Evolutionary conservation across 2,888 invertebrate genomes (phyloP), one percentile per base, ranked within the genome.

Genomic region (Drosophila fungiperda): DNA sequence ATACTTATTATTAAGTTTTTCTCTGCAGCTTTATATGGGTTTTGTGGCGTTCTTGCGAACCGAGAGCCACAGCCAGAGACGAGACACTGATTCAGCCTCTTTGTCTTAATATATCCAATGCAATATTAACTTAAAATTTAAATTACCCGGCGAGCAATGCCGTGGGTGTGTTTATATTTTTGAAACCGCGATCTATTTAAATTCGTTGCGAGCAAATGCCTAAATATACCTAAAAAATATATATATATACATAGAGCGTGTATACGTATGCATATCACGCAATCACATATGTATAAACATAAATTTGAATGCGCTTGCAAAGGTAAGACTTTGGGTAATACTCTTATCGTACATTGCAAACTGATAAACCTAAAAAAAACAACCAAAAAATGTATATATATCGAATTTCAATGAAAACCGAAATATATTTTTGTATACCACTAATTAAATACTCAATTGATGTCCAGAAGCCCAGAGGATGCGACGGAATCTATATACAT

Each of bases 121-220:
- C 67, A 67, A 58, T 70, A 63, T 81, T 65, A 68, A 80, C 59
- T 65, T 83, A 64, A 79, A 76, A 87, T 82, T 89, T 84, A 81
- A 89, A 90, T 78, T 80, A 73, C 93, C 92, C 92, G 93, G 93
- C 93, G 93, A 93, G 93, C 93, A 93, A 93, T 93, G 93, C 93
- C 92, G 92, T 70, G 87, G 92, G 90, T 91, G 83, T 86, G 86
- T 88, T 88, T 67, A 72, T 66, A 77, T 86, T 83, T 89, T 83
- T 85, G 64, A 84, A 89, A 88, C 82, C 93, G 93, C 93, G 93
- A 90, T 92, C 90, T 92, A 89, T 92, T 92, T 92, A 89, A 92
- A 92, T 91, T 91, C 92, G 92, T 84, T 88, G 84, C 83, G 75
- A 76, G 52, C 64, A 77, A 73, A 76, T 71, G 67, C 59, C 68